Evolutionary conservation across 2,113 vertebrate genomes (phyloP), one percentile per base, ranked within the genome.

Genomic region (Thamnophis sirtalis): DNA sequence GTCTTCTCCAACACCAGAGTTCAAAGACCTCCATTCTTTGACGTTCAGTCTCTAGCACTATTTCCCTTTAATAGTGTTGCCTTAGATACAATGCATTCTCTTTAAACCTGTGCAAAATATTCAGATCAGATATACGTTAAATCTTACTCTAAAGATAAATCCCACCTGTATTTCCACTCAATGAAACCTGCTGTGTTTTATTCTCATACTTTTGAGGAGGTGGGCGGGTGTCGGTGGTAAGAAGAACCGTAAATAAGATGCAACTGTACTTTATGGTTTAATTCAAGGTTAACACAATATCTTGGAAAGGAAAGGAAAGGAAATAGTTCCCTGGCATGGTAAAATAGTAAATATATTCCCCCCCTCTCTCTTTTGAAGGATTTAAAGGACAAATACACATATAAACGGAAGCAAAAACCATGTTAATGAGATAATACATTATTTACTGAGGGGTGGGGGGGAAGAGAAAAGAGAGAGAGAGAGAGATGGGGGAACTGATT

Each of bases 361-460:
- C 49, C 43, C 88, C 21, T 84, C 91, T 94, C 28, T 53, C 86
- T 86, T 89, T 73, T 88, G 24, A 28, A 80, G 63, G 92, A 92
- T 92, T 93, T 95, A 94, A 43, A 51, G 94, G 92, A 95, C 93
- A 43, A 95, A 92, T 73, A 51, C 60, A 21, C 80, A 60, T 94
- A 95, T 90, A 90, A 95, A 93, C 48, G 19, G 90, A 96, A 97
- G 89, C 53, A 92, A 96, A 73, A 49, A 11, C 58, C 84, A 5
- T 56, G 58, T 93, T 94, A 97, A 94, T 94, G 92, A 96, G 91
- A 95, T 89, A 88, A 92, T 93, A 86, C 89, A 95, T 93, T 95
- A 96, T 95, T 93, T 93, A 91, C 88, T 80, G 73, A 33, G 68
- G 19, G 56, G 56, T 9, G 68, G 15, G 33, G n/a, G 68, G 28